These are phyloP conservation scores for Patella ulyssiponensis DNA, from an alignment of 2,888 invertebrate species.

Conservation along the genomic window DNA sequence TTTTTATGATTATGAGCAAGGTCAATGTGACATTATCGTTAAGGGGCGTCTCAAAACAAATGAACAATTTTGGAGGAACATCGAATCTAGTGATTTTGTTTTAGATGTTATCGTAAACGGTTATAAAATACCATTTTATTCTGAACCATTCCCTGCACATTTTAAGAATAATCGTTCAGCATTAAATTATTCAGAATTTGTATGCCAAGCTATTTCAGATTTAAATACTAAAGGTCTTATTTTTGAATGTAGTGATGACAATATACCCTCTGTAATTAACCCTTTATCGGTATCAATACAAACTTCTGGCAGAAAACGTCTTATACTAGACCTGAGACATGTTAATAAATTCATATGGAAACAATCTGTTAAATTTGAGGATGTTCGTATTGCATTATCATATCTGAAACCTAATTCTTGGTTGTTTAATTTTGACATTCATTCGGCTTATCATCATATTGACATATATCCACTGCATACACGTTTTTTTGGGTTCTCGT, in stretches of 20 bases:
- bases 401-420: neutral
- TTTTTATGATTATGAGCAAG: too few species aligned
- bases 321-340: conserved; percentile 18
- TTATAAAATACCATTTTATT: neutral
- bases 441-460: conserved; percentile 8
- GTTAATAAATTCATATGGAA: neutral
- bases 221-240: neutral
- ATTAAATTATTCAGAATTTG: conserved; percentile 6
- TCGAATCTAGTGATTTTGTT: neutral
- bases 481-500: too few species aligned
- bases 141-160: neutral
- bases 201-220: neutral
- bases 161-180: conserved; percentile 17
- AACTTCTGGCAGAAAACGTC: conserved; percentile 9
- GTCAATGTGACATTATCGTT: neutral
- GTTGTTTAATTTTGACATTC: conserved; percentile 9
- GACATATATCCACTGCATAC: too few species aligned
- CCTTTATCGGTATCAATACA: conserved; percentile 13
- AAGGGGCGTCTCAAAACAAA: neutral
- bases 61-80: conserved; percentile 3
- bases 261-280: too few species aligned
- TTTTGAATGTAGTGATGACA: neutral
- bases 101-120: too few species aligned
- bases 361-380: neutral
- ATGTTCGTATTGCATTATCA: neutral